A percentile compares a stretch with the other conserved stretches of the same genome.
phyloP scores from a whole-genome alignment of 2,888 invertebrate species.

The Trichacis sp. region DNA sequence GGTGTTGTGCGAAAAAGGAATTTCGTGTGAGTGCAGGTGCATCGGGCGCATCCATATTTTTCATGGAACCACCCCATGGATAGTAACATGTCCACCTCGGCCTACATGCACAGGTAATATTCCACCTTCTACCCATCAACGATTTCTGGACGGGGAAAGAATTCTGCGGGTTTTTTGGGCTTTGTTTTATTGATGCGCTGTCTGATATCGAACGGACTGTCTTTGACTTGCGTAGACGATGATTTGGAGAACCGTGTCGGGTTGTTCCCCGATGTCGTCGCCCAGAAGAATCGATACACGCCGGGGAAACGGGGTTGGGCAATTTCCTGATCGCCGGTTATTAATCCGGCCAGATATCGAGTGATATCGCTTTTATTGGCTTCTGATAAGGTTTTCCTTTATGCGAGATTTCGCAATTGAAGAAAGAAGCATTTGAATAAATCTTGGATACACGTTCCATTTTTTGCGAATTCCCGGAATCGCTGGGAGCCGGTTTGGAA shows the following conservation, averaged over 20 bases:
- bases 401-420: too few species aligned
- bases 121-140: constrained; percentile 17
- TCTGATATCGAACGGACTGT: constrained; percentile 37
- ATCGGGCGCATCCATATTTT: constrained; percentile 49
- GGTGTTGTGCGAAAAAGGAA: background rate
- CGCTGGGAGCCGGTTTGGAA: constrained; percentile 31
- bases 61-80: constrained; percentile 67
- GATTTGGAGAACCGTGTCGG: constrained; percentile 22
- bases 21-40: constrained; percentile 29
- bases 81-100: constrained; percentile 68
- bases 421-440: constrained; percentile 11
- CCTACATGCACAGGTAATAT: constrained; percentile 64
- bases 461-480: constrained; percentile 36
- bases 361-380: background rate
- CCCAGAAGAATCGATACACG: constrained; percentile 19
- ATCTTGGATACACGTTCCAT: constrained; percentile 26
- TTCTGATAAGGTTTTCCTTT: too few species aligned
- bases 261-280: constrained; percentile 21
- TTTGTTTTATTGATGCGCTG: constrained; percentile 27
- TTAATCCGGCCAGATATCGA: background rate
- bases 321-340: background rate
- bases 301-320: constrained; percentile 1
- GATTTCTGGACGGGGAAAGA: too few species aligned
- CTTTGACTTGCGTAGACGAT: constrained; percentile 40
- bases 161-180: constrained; percentile 5